Conservation (phyloP, 2,888 invertebrate species). For the Prenolepis imparis region DNA sequence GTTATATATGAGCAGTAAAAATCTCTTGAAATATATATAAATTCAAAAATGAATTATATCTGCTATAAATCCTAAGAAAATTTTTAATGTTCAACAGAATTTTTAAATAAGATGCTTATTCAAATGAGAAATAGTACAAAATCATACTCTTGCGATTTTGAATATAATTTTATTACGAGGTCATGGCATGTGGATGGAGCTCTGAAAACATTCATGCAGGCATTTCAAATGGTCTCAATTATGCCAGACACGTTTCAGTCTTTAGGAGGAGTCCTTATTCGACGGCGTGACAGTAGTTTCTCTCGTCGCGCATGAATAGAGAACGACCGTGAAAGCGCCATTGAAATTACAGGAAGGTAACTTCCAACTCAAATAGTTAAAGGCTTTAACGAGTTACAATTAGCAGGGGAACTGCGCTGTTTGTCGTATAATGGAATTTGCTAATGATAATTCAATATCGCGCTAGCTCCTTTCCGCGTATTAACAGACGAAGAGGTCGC, state of each 20-base stretch:
- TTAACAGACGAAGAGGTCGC: constrained; percentile 34
- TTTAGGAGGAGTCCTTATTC: constrained; percentile 79
- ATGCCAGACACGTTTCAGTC: constrained; percentile 81
- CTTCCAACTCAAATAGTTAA: constrained; percentile 83
- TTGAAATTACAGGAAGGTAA: constrained; percentile 80
- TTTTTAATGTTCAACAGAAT: neutral
- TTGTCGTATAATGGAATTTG: constrained; percentile 72
- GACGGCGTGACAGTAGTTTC: constrained; percentile 79
- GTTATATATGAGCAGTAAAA: neutral
- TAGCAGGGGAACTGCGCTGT: constrained; percentile 70
- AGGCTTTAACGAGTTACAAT: constrained; percentile 82
- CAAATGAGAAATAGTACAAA: constrained; percentile 27
- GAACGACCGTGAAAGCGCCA: constrained; percentile 80
- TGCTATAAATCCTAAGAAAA: neutral
- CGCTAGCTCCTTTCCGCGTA: constrained; percentile 53
- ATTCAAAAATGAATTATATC: neutral
- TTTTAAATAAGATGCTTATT: constrained; percentile 5
- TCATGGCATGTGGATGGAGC: constrained; percentile 58
- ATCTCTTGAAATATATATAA: neutral
- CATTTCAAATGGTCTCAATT: constrained; percentile 71
- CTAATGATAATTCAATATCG: constrained; percentile 74
- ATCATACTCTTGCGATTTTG: constrained; percentile 63
- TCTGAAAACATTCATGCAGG: constrained; percentile 68
- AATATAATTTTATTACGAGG: constrained; percentile 60
- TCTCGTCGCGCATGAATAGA: constrained; percentile 81